A percentile compares a stretch with the other conserved stretches of the same genome.
phyloP scores from a whole-genome alignment of 2,113 vertebrate species.

The Dasypus novemcinctus region DNA sequence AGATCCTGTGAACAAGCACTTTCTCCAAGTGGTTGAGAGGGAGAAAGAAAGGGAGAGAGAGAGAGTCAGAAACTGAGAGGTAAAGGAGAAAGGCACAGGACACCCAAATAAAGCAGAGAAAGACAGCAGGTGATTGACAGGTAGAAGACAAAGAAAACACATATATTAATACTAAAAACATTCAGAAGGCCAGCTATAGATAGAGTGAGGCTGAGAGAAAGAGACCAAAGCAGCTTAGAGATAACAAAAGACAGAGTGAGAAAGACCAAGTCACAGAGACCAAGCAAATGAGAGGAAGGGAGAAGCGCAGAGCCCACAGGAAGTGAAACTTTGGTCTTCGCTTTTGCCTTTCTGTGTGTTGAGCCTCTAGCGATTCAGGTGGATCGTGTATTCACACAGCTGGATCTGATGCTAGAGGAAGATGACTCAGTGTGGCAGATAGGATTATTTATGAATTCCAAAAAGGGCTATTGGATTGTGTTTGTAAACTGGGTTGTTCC shows the following conservation, averaged over 20 bases:
- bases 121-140: background rate
- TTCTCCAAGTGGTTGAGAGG: background rate
- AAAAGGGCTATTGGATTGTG: no score
- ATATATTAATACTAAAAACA: background rate
- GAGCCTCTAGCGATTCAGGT: no score
- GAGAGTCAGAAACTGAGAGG: background rate
- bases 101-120: rapidly evolving
- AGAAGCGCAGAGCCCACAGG: background rate
- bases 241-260: background rate
- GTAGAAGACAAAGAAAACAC: background rate
- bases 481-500: no score
- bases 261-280: background rate
- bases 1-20: no score
- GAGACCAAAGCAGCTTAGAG: background rate
- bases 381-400: no score
- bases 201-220: background rate
- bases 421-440: no score
- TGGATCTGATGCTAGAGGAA: no score
- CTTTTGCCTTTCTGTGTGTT: no score
- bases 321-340: no score
- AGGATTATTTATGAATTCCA: no score
- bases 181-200: background rate
- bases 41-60: no score
- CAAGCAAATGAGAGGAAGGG: background rate
- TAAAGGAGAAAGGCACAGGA: background rate